Evolutionary conservation across 2,797 vertebrate genomes (phyloP).

Genomic region (Paguma larvata): DNA sequence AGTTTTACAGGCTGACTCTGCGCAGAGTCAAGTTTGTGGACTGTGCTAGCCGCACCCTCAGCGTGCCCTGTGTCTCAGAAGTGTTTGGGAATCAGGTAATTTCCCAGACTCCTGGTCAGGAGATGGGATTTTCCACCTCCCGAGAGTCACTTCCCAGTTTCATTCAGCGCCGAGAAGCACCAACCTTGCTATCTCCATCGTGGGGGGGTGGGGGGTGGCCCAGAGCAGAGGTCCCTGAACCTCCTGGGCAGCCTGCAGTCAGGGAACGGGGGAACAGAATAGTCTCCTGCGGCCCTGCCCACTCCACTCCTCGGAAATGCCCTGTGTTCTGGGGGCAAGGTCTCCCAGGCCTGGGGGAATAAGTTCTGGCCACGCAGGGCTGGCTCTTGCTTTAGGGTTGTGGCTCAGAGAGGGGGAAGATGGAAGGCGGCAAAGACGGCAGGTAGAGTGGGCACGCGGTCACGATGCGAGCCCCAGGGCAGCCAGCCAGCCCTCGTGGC

Average conservation of each 20-base stretch:
- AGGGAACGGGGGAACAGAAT: not conserved
- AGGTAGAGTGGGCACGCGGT: not conserved
- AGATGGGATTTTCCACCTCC: conserved; percentile 78
- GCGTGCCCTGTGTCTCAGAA: not conserved
- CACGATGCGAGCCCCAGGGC: not conserved
- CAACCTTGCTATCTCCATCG: not conserved
- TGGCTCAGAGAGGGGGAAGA: not conserved
- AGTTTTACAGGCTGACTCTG: not conserved
- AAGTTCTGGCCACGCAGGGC: not conserved
- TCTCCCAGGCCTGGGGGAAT: not conserved
- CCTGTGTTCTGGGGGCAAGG: not conserved
- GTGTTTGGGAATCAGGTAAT: conserved; percentile 71
- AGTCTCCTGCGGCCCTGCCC: not conserved
- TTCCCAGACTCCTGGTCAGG: conserved; percentile 70
- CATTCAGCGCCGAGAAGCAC: conserved; percentile 24
- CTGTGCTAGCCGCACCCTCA: not conserved
- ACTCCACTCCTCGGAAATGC: not conserved
- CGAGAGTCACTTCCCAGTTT: conserved; percentile 74
- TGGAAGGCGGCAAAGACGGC: not conserved
- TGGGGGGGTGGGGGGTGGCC: not conserved
- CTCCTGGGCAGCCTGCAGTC: not conserved
- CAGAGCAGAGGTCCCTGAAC: not conserved
- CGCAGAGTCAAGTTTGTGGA: not conserved
- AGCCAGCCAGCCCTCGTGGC: not conserved
- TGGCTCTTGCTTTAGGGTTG: not conserved